Percentiles rank a stretch among this genome's conserved stretches.
These are phyloP conservation scores for Druceiella hillmani DNA, from an alignment of 2,888 invertebrate species.

Conservation along the genomic window DNA sequence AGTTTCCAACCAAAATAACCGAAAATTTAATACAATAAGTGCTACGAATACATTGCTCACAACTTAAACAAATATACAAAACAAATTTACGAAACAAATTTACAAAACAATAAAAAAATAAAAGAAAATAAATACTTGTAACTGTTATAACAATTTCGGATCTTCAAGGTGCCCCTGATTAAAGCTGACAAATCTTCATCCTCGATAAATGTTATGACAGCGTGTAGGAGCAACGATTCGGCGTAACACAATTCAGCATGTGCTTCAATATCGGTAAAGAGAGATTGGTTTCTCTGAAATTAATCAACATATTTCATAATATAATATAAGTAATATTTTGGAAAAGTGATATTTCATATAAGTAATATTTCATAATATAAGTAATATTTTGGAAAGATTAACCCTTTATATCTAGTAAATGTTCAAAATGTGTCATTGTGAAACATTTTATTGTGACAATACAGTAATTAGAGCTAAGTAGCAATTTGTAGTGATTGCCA, in stretches of 20 bases:
- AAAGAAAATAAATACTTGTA: constrained; percentile 68
- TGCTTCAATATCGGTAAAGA: constrained; percentile 74
- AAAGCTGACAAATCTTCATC: constrained; percentile 92
- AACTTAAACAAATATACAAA: too few relatives aligned
- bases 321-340: too few relatives aligned
- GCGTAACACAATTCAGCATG: constrained; percentile 96
- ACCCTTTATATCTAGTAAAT: too few relatives aligned
- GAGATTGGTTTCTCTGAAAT: constrained; percentile 64
- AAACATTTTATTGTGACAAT: too few relatives aligned
- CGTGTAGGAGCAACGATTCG: constrained; percentile 81
- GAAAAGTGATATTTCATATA: too few relatives aligned
- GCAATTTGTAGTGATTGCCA: too few relatives aligned
- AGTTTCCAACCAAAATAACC: not conserved
- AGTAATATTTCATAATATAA: too few relatives aligned
- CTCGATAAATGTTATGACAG: constrained; percentile 88
- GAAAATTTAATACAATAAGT: not conserved
- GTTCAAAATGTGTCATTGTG: too few relatives aligned
- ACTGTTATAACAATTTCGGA: constrained; percentile 82
- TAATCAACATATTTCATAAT: constrained; percentile 1
- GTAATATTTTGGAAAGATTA: too few relatives aligned
- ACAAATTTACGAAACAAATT: too few relatives aligned
- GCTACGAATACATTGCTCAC: too few relatives aligned
- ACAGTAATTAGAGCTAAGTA: too few relatives aligned
- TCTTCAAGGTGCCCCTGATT: constrained; percentile 89
- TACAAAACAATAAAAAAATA: constrained; percentile 9